Percentiles rank a stretch among this genome's conserved stretches.
Evolutionary conservation across 2,113 vertebrate species (phyloP).

Genomic region (Cyphomyrus discorhynchus): DNA sequence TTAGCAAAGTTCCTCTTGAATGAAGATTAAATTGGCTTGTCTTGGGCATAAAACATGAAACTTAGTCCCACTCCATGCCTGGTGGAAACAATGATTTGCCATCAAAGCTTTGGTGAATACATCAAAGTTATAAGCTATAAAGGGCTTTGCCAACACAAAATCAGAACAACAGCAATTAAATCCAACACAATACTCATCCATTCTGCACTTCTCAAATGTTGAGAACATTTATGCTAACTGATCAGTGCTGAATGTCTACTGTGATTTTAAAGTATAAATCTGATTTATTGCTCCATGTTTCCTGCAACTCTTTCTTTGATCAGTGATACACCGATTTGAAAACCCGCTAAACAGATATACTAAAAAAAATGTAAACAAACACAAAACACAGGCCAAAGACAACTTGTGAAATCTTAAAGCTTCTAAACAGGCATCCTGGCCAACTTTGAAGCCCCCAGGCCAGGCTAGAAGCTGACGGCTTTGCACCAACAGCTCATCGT

Average conservation of each 20-base stretch:
- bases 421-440: neutral
- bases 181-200: neutral
- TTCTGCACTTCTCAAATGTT: neutral
- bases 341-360: neutral
- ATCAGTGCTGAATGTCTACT: neutral
- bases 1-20: neutral
- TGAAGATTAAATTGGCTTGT: neutral
- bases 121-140: neutral
- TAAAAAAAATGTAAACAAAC: neutral
- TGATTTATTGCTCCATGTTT: neutral
- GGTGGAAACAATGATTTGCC: neutral
- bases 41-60: neutral
- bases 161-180: neutral
- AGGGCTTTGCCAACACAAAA: neutral
- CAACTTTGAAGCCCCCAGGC: neutral
- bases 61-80: neutral
- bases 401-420: neutral
- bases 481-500: neutral
- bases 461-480: neutral
- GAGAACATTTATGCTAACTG: neutral
- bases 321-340: neutral
- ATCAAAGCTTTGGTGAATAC: neutral
- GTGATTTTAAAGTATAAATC: neutral
- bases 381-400: neutral
- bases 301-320: neutral